phyloP scores from a whole-genome alignment of 2,113 vertebrate genomes.

The Myiagra hebetior region DNA sequence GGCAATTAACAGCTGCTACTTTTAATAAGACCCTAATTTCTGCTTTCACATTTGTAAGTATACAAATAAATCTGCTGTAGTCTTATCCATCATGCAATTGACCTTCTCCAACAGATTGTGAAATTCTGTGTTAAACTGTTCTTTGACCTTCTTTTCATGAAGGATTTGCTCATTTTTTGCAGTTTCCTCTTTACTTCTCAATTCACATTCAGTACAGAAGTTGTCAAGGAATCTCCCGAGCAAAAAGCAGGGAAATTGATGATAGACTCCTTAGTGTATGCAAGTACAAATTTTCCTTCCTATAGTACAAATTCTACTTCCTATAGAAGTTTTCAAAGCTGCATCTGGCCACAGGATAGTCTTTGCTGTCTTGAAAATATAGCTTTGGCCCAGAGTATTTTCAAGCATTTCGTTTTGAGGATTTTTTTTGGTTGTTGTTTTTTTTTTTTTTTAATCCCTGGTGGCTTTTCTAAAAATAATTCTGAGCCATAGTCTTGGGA shows the following conservation, averaged over 20 bases:
- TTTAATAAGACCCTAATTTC: not conserved
- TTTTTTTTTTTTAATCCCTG: not conserved
- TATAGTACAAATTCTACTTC: not conserved
- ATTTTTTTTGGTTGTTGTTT: not conserved
- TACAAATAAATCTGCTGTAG: not conserved
- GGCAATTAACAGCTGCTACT: conserved; percentile 38
- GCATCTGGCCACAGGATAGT: not conserved
- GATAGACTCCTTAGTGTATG: not conserved
- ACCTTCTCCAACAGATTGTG: conserved; percentile 5
- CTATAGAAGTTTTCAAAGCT: not conserved
- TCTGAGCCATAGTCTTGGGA: not conserved
- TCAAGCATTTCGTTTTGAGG: not conserved
- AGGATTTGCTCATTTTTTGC: not conserved
- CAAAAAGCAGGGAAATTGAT: not conserved
- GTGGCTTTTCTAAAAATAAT: conserved; percentile 21
- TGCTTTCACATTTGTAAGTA: conserved; percentile 25
- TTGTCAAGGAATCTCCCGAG: not conserved
- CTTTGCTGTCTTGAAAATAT: not conserved
- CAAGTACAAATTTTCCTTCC: not conserved
- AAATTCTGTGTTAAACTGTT: not conserved
- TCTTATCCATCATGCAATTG: not conserved
- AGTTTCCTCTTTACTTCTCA: not conserved
- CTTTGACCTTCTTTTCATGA: not conserved
- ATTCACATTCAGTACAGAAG: not conserved
- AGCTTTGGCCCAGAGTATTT: not conserved